These are phyloP conservation scores for Himalopsyche kuldschensis DNA, from an alignment of 2,888 invertebrate genomes.

Conservation along the genomic window DNA sequence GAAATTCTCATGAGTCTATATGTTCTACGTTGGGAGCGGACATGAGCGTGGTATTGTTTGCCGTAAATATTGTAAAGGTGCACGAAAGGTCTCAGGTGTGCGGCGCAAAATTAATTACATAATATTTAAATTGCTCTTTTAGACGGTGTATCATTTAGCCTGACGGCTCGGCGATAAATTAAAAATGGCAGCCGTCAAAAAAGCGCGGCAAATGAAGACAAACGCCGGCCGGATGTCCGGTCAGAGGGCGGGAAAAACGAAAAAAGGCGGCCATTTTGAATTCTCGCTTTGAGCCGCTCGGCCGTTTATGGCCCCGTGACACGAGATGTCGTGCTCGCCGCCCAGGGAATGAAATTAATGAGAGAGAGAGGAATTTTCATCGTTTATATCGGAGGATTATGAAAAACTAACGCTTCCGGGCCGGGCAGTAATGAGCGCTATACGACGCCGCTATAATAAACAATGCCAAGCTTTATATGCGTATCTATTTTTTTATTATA, in stretches of 20 bases:
- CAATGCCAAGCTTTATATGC: too few species aligned
- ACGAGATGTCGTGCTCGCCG: not conserved
- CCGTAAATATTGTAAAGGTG: not conserved
- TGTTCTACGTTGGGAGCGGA: too few species aligned
- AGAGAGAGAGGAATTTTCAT: not conserved
- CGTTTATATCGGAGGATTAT: not conserved
- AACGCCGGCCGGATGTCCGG: slow-evolving; percentile 19
- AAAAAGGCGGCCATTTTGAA: slow-evolving; percentile 1
- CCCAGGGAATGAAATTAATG: not conserved
- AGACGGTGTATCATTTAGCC: not conserved
- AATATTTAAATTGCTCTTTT: not conserved
- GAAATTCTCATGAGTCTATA: too few species aligned
- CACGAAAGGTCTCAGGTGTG: not conserved
- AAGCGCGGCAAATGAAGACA: slow-evolving; percentile 21
- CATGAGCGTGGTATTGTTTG: too few species aligned
- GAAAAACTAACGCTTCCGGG: not conserved
- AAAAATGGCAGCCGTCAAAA: slow-evolving; percentile 5
- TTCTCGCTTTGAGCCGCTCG: not conserved
- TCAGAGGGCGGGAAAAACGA: not conserved
- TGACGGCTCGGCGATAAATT: not conserved
- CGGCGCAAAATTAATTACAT: not conserved
- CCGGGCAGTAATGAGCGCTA: not conserved
- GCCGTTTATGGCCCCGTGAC: not conserved
- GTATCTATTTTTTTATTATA: too few species aligned
- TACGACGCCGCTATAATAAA: not conserved